phyloP scores from a whole-genome alignment of 2,113 vertebrate species.

The Tetraodon nigroviridis region DNA sequence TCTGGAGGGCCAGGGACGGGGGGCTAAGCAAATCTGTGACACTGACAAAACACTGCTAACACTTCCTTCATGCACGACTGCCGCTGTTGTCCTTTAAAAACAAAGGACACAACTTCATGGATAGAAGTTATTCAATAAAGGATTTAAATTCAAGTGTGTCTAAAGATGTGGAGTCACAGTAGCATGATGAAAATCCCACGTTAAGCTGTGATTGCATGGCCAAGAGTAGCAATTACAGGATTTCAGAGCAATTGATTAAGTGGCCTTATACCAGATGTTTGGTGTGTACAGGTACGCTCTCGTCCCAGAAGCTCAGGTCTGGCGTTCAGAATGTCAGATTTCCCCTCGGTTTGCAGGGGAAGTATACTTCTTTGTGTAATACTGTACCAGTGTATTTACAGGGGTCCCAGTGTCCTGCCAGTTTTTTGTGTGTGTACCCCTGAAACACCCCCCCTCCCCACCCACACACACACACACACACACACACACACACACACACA shows the following conservation, averaged over 20 bases:
- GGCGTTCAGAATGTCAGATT: neutral
- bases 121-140: neutral
- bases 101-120: neutral
- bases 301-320: conserved; percentile 9
- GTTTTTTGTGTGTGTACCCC: conserved; percentile 40
- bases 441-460: neutral
- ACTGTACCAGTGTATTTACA: conserved; percentile 55
- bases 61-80: neutral
- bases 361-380: neutral
- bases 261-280: conserved; percentile 48
- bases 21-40: conserved; percentile 4
- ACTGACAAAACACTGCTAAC: conserved; percentile 20
- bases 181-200: no score
- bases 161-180: neutral
- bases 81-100: neutral
- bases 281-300: conserved; percentile 6
- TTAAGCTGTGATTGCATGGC: conserved; percentile 60
- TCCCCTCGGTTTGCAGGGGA: neutral
- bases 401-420: conserved; percentile 68
- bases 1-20: conserved; percentile 21
- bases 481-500: conserved; percentile 1
- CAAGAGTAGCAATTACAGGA: conserved; percentile 62
- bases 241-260: conserved; percentile 57
- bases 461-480: neutral
- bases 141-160: neutral